Evolutionary conservation across 1,140 invertebrate species (phyloP), one percentile per base, ranked within the genome.

Genomic region (Aphaenogaster rudis): DNA sequence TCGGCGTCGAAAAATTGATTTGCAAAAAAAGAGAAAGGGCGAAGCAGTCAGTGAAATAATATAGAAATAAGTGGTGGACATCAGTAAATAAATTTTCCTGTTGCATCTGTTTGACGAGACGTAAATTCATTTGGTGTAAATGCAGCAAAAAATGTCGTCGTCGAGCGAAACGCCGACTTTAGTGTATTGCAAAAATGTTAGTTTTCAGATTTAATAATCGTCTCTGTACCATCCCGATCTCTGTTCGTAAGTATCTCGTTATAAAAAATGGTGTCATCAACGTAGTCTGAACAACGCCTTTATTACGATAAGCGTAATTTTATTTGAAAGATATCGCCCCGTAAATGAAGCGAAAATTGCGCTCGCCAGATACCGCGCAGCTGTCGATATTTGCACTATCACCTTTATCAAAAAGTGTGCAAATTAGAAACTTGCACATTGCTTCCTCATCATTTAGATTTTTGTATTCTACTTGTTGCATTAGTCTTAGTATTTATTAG

Each of bases 141-240:
- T 13, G 9, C 3, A 2, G 33, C 15, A 13, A 42, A 81, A 81
- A 82, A 82, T 72, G 48, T 45, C 21, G 7, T 9, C n/a, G 36
- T 69, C 13, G 9, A 39, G 33, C 77, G n/a, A n/a, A 67, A 45
- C n/a, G 39, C 17, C 3, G 17, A 13, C 21, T 45, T 67, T 59
- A 82, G 13, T 28, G 28, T 28, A 28, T 67, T 66, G 66, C 13
- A 6, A 81, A 82, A 72, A 72, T 57, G 0, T 45, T 81, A 36
- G 11, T 59, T 81, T 81, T 71, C 39, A 72, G 21, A 57, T 59
- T 72, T 45, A 72, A 72, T 72, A 72, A 82, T 36, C 8, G 48
- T 81, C 15, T 71, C 28, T 69, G 9, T 15, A 11, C 1, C 13
- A 11, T 3, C 11, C 15, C 2, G 15, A 36, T 72, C 3, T 4